phyloP scores from a whole-genome alignment of 2,888 invertebrate species.

The Napeogenes sylphis region DNA sequence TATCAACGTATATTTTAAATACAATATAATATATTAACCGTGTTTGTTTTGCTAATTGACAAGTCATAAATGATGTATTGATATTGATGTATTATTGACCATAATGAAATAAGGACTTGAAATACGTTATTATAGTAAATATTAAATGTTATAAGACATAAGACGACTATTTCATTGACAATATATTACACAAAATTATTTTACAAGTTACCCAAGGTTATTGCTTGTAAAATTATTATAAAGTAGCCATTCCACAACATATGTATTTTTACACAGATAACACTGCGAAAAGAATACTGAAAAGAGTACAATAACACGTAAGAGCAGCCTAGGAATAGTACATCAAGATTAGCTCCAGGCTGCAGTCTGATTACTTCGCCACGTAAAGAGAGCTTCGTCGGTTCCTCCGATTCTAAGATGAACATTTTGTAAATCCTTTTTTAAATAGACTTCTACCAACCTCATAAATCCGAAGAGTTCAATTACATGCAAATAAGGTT shows the following conservation, averaged over 20 bases:
- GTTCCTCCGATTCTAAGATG: conserved; percentile 53
- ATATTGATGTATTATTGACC: too few relatives aligned
- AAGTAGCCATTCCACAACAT: conserved; percentile 26
- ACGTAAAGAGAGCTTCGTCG: conserved; percentile 54
- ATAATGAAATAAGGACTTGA: too few relatives aligned
- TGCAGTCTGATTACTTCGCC: conserved; percentile 66
- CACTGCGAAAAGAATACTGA: conserved; percentile 42
- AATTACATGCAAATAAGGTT: conserved; percentile 23
- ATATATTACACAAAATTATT: background rate
- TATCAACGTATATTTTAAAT: too few relatives aligned
- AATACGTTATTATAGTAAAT: too few relatives aligned
- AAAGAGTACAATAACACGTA: conserved; percentile 60
- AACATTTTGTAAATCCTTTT: conserved; percentile 46
- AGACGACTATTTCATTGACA: too few relatives aligned
- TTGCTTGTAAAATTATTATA: background rate
- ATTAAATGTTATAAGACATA: too few relatives aligned
- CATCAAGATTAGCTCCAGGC: conserved; percentile 71
- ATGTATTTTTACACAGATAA: conserved; percentile 37
- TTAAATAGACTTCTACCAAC: conserved; percentile 25
- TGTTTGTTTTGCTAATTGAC: too few relatives aligned
- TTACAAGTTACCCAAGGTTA: background rate
- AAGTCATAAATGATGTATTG: too few relatives aligned
- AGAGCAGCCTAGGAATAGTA: conserved; percentile 56
- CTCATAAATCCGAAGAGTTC: conserved; percentile 24
- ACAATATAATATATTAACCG: too few relatives aligned